Evolutionary conservation across 1,140 invertebrate species (phyloP), one percentile per base, ranked within the genome.

Genomic region (Kradibia gibbosae): DNA sequence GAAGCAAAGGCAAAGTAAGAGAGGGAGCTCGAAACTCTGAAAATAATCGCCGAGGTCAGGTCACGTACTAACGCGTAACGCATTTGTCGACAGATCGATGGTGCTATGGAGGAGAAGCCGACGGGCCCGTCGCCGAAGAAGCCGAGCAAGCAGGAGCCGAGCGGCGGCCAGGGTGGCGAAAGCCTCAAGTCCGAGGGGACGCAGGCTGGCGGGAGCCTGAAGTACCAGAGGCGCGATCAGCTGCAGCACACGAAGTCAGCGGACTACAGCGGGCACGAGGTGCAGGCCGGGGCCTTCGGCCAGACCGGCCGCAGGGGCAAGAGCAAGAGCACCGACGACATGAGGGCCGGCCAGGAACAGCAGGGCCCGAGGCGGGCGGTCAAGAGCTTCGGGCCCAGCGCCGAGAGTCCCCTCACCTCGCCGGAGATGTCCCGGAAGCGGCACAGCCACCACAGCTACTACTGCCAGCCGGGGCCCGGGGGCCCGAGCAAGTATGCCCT

Each of bases 291-390:
- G n/a, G 89, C 90, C 81, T 87, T 90, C 11, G 93, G 94, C 82
- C 94, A 94, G 86, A 93, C 93, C 75, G 92, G 92, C 25, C 90
- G 93, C 34, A 93, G 95, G 85, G 95, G 93, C 79, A 96, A 96
- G 87, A 96, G 95, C 82, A 97, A 97, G 90, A 97, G 96, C 90
- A 97, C 96, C 34, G 96, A 97, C 90, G 96, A 98, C 87, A 96
- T 97, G 94, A 91, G 92, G 48, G 92, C 78, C 0, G 45, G 28
- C 11, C 84, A 93, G 86, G 96, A 97, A 90, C 96, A 96, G 83
- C 96, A 96, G 89, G 98, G 97, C 1, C 91, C 99, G 83, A 98
- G 98, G 88, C 93, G 96, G 65, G 98, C 99, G 96, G 91, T 99
- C 82, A 98, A 98, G 86, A n/a, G n/a, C n/a, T n/a, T 97, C 97